Base-by-base conservation (phyloP, 1,140 invertebrate species). In the Vanessa atalanta region DNA sequence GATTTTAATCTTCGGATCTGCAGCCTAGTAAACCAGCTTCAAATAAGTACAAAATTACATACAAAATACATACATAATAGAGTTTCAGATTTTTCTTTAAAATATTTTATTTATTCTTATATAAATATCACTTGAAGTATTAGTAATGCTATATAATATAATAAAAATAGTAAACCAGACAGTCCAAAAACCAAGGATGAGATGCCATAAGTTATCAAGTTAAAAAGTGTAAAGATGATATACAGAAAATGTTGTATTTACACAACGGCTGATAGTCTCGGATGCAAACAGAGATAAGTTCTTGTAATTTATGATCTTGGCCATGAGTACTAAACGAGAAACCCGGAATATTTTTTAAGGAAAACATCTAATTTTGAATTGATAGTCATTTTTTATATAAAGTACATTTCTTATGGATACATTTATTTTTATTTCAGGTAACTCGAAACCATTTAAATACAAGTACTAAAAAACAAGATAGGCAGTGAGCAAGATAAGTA, bases 241-340 rank as follows among this genome's bases (percentile, higher is more conserved):
- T 83, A 88, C 81, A 86, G 79, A 87, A 81, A 80, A 80, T 80
- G 80, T 87, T 82, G 79, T 89, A 88, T 87, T 89, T 89, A 85
- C 51, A 55, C 72, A 81, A 83, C 80, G 79, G 82, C 85, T 83
- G 80, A 85, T 82, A 85, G 83, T 83, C 82, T 78, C 65, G 70
- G 47, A 74, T 23, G 79, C 80, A 88, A 88, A 88, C 83, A 88
- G 70, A 88, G 86, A 88, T 88, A 88, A 85, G 81, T 85, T 71
- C 67, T 48, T 48, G 63, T 83, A 87, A 88, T 90, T 90, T 90
- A 90, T 75, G 82, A 84, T 80, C 79, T 60, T 76, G 78, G 78
- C 79, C 85, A 76, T 80, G 81, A 75, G 47, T 61, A 61, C 51
- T 60, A 37, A 23, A 8, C 66, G 51, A 57, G 43, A 68, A 68